A percentile compares a stretch with the other conserved stretches of the same genome.
Conservation (phyloP, 2,888 invertebrate species). For the Pandemis cinnamomeana region DNA sequence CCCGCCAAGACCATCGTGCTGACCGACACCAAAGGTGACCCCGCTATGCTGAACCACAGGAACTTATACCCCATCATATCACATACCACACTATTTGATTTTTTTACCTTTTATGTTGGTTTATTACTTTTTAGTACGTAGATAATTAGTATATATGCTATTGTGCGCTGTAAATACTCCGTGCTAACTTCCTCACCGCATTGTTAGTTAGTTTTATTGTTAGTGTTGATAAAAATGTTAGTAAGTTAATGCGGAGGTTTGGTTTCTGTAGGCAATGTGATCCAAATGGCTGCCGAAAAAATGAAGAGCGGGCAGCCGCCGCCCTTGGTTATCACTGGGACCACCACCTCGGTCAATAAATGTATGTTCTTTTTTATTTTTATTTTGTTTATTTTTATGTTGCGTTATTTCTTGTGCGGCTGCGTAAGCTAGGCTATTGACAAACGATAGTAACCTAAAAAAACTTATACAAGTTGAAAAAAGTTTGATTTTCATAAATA, state of each 20-base stretch:
- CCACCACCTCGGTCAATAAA: slow-evolving; percentile 49
- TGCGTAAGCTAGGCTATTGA: neutral
- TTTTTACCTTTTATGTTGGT: no score
- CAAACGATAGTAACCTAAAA: neutral
- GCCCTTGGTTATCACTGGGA: slow-evolving; percentile 57
- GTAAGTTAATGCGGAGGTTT: neutral
- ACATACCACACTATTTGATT: no score
- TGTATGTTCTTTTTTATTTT: slow-evolving; percentile 47
- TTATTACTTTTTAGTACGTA: no score
- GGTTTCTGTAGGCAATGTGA: slow-evolving; percentile 60
- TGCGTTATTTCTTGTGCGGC: neutral
- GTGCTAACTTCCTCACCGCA: no score
- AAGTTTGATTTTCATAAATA: slow-evolving; percentile 9
- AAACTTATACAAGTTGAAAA: neutral
- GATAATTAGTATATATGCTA: no score
- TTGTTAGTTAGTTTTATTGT: no score
- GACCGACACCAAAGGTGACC: slow-evolving; percentile 68
- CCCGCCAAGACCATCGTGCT: slow-evolving; percentile 65
- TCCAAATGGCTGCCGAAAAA: slow-evolving; percentile 68
- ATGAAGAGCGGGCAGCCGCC: slow-evolving; percentile 57
- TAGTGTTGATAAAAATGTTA: neutral
- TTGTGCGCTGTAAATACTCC: no score
- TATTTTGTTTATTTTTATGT: neutral
- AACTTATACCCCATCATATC: no score
- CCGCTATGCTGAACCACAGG: no score